Conservation (phyloP, 2,113 vertebrate genomes). For the Limanda limanda region DNA sequence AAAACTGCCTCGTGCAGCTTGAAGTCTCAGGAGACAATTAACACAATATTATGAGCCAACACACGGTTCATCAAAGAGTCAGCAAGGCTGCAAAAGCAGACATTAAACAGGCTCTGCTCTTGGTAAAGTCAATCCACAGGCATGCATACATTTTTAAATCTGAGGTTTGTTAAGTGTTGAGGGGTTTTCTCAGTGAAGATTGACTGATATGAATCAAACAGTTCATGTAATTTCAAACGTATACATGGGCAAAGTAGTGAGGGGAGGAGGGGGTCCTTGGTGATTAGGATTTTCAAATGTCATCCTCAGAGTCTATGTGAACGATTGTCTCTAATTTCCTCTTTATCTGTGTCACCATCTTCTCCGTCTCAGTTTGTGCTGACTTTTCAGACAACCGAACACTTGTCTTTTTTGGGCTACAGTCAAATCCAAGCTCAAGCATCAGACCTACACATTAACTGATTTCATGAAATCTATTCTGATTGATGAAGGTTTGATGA, state of each 20-base stretch:
- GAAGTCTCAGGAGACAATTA: not conserved
- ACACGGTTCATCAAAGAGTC: not conserved
- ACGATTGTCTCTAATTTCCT: not conserved
- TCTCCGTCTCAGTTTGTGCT: not conserved
- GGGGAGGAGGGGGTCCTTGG: not conserved
- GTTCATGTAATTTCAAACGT: not conserved
- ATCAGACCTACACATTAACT: not conserved
- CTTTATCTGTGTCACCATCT: not conserved
- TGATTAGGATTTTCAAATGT: not conserved
- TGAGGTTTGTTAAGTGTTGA: not conserved
- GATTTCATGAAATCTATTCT: constrained; percentile 11
- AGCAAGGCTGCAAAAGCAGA: not conserved
- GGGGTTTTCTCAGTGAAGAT: constrained; percentile 14
- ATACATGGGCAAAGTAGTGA: not conserved
- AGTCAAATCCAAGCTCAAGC: not conserved
- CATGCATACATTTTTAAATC: not conserved
- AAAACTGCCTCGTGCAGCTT: not conserved
- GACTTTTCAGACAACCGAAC: constrained; percentile 5
- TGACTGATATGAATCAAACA: constrained; percentile 9
- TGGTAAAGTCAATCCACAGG: not conserved
- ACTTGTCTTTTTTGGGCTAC: not conserved
- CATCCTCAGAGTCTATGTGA: constrained; percentile 26
- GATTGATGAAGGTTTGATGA: constrained; percentile 9
- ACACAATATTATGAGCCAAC: not conserved
- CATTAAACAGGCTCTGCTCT: not conserved